A percentile compares a stretch with the other conserved stretches of the same genome.
These are phyloP conservation scores for Meliscaeva auricollis DNA, from an alignment of 2,888 invertebrate species.

Conservation along the genomic window DNA sequence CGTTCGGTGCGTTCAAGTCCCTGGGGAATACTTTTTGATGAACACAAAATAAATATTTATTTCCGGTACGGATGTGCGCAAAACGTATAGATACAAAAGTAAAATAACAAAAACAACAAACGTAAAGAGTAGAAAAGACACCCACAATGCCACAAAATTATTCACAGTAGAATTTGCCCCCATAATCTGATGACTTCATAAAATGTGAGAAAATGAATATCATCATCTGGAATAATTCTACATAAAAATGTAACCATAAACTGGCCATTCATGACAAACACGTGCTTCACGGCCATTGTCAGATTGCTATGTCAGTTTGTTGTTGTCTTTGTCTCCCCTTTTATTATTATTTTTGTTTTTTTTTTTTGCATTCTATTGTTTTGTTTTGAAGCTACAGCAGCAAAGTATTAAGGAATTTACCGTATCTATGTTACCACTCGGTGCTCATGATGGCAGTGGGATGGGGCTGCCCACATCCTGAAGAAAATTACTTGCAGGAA, in stretches of 20 bases:
- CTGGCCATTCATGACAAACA: conserved; percentile 45
- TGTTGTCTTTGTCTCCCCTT: background rate
- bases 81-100: background rate
- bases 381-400: conserved; percentile 3
- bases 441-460: background rate
- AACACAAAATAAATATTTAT: conserved; percentile 29
- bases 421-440: background rate
- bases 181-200: conserved; percentile 51
- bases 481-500: conserved; percentile 57
- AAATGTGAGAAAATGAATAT: conserved; percentile 54
- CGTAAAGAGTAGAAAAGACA: background rate
- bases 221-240: conserved; percentile 45
- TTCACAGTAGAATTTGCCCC: background rate
- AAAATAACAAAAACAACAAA: background rate
- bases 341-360: background rate
- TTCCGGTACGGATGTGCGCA: conserved; percentile 34
- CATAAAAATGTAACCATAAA: conserved; percentile 55
- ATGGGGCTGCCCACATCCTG: conserved; percentile 33
- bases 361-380: background rate
- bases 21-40: conserved; percentile 15
- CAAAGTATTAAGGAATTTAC: conserved; percentile 25
- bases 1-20: background rate
- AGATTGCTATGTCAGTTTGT: conserved; percentile 28
- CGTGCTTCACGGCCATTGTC: conserved; percentile 52
- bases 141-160: background rate